These are phyloP conservation scores for Odontocolon sp. DNA, from an alignment of 2,888 invertebrate species.

Conservation along the genomic window DNA sequence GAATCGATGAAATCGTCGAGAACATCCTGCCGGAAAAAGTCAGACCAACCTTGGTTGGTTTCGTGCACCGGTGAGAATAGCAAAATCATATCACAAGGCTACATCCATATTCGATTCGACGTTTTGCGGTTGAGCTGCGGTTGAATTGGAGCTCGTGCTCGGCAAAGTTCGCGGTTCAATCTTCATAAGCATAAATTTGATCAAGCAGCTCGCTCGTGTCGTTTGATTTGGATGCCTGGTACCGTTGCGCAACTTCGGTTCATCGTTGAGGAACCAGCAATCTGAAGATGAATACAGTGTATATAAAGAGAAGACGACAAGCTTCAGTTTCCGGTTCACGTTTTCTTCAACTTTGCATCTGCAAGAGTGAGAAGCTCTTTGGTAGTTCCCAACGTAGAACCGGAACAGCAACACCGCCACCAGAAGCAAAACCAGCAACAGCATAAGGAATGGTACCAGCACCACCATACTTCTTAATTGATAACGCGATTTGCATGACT, in stretches of 20 bases:
- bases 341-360: constrained; percentile 28
- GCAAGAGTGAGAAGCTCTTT: constrained; percentile 17
- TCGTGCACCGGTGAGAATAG: constrained; percentile 8
- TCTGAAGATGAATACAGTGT: background rate
- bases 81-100: constrained; percentile 28
- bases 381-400: background rate
- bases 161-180: constrained; percentile 46
- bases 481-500: constrained; percentile 57
- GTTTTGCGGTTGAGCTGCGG: background rate
- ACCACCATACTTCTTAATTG: constrained; percentile 54
- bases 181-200: constrained; percentile 54
- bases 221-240: constrained; percentile 10
- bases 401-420: background rate
- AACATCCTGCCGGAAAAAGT: too few species aligned
- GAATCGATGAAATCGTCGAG: too few species aligned
- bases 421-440: constrained; percentile 1
- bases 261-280: background rate
- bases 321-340: constrained; percentile 14
- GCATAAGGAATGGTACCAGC: constrained; percentile 5
- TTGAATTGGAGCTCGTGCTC: background rate
- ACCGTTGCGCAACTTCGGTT: background rate
- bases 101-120: constrained; percentile 39
- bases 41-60: too few species aligned
- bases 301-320: background rate
- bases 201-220: constrained; percentile 16